Percentiles rank a stretch among this genome's conserved stretches.
Conservation (phyloP, 2,888 invertebrate species). For the Hypselothyrea guttata region DNA sequence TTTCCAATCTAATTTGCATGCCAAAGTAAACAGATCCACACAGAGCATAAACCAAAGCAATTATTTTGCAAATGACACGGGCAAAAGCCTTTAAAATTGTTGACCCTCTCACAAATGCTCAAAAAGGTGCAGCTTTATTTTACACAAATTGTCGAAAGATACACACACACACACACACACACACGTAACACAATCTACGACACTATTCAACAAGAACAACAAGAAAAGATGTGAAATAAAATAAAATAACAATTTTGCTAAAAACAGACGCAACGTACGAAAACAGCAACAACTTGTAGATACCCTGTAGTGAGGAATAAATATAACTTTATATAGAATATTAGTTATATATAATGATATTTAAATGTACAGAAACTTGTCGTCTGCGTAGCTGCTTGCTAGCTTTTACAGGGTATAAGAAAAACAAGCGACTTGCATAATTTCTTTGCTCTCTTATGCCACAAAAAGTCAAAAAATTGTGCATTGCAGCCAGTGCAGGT, state of each 20-base stretch:
- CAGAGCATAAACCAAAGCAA: slow-evolving; percentile 46
- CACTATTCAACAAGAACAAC: slow-evolving; percentile 6
- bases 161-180: slow-evolving; percentile 7
- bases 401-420: slow-evolving; percentile 12
- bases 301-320: slow-evolving; percentile 7
- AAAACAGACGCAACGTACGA: slow-evolving; percentile 27
- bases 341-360: no score
- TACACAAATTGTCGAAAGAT: slow-evolving; percentile 48
- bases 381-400: no score
- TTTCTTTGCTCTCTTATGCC: slow-evolving; percentile 53
- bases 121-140: slow-evolving; percentile 32
- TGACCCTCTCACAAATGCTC: slow-evolving; percentile 39
- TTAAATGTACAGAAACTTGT: no score
- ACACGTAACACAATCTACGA: slow-evolving; percentile 10
- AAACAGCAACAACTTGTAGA: background rate
- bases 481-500: slow-evolving; percentile 49
- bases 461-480: slow-evolving; percentile 51
- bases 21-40: slow-evolving; percentile 13
- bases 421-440: slow-evolving; percentile 62
- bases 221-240: slow-evolving; percentile 13
- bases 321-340: no score
- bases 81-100: slow-evolving; percentile 46
- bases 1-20: slow-evolving; percentile 39
- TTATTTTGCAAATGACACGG: slow-evolving; percentile 53
- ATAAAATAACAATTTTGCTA: slow-evolving; percentile 45